These are phyloP conservation scores for Anhinga anhinga DNA, from an alignment of 2,113 vertebrate genomes.

Conservation along the genomic window DNA sequence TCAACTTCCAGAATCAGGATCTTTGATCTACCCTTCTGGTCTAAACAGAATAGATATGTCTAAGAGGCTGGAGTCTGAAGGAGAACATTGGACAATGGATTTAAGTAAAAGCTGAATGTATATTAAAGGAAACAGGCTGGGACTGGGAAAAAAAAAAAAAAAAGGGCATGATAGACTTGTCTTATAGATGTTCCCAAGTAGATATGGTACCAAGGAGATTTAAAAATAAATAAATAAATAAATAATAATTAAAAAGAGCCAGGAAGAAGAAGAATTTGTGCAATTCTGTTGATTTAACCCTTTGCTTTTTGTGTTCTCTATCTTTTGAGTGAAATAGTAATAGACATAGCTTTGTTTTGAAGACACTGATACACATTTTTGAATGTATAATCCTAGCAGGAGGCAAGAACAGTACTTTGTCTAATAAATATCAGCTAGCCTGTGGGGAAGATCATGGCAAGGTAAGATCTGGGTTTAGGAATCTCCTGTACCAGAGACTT, in stretches of 20 bases:
- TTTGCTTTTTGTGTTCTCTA: neutral
- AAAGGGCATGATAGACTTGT: neutral
- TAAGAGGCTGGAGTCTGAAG: neutral
- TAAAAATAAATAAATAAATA: neutral
- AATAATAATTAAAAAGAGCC: accelerated
- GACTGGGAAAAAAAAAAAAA: neutral
- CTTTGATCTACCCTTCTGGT: neutral
- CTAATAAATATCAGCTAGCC: neutral
- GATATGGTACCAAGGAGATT: neutral
- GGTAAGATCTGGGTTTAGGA: neutral
- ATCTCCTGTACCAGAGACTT: neutral
- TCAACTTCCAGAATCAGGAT: neutral
- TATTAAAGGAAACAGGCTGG: neutral
- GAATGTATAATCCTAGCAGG: neutral
- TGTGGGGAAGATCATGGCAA: neutral
- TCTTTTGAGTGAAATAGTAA: neutral
- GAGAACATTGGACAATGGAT: neutral
- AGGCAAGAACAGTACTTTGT: neutral
- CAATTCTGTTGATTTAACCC: neutral
- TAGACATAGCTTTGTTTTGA: neutral
- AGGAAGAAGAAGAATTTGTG: neutral
- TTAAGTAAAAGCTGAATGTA: neutral
- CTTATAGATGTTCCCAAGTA: neutral
- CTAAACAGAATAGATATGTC: neutral
- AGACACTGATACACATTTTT: neutral